Evolutionary conservation across 2,113 vertebrate species (phyloP).

Genomic region (Orthonyx spaldingii): DNA sequence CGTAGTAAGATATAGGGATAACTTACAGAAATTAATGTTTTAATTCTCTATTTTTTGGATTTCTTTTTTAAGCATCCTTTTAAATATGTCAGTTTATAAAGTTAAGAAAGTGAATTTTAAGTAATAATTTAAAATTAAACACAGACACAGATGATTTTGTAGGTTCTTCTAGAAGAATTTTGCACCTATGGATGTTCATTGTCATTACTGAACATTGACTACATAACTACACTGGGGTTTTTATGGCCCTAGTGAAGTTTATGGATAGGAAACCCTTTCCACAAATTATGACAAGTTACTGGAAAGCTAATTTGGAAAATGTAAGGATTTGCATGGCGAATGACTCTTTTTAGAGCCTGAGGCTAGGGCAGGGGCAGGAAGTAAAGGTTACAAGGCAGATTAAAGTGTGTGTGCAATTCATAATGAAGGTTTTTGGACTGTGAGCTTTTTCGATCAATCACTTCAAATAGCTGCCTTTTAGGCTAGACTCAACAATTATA

Average conservation of each 20-base stretch:
- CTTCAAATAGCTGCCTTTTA: constrained; percentile 18
- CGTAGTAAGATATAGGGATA: background rate
- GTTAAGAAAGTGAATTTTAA: background rate
- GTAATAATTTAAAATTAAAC: background rate
- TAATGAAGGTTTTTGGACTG: constrained; percentile 33
- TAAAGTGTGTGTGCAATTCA: background rate
- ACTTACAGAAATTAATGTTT: background rate
- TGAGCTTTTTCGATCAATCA: background rate
- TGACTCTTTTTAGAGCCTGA: background rate
- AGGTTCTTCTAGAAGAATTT: background rate
- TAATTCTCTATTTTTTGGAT: background rate
- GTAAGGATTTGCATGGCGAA: background rate
- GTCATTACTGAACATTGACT: background rate
- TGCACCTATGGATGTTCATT: background rate
- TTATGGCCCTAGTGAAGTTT: background rate
- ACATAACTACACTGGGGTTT: background rate
- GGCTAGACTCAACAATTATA: background rate
- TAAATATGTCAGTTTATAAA: background rate
- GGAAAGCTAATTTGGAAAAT: background rate
- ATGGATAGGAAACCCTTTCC: background rate
- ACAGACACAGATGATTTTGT: background rate
- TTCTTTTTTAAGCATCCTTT: background rate
- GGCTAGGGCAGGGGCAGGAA: background rate
- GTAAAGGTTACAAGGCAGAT: background rate
- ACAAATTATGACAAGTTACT: background rate